phyloP scores from a whole-genome alignment of 2,797 vertebrate species.

The Dryobates pubescens region DNA sequence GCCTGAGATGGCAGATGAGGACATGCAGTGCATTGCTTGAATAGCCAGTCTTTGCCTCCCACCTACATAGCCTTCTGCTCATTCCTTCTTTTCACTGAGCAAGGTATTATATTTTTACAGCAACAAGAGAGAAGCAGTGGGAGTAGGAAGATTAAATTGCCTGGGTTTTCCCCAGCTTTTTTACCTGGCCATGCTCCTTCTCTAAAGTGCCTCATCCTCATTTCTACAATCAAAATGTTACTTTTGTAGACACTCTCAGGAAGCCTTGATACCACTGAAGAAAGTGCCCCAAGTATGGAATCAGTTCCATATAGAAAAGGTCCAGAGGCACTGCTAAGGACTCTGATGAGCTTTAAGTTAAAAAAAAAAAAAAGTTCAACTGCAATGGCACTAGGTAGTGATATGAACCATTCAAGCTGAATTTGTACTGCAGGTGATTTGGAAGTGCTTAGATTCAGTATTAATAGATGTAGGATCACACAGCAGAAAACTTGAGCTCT shows the following conservation, averaged over 20 bases:
- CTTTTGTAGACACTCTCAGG: neutral
- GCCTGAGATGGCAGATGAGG: slow-evolving; percentile 47
- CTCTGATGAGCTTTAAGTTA: neutral
- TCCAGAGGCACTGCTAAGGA: neutral
- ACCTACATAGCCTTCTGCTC: slow-evolving; percentile 57
- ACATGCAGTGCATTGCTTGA: neutral
- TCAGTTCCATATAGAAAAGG: neutral
- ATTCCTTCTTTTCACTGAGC: neutral
- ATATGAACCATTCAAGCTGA: neutral
- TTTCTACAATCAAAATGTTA: slow-evolving; percentile 1
- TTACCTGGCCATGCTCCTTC: neutral
- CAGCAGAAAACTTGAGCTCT: neutral
- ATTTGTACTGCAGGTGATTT: neutral
- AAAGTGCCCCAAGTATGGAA: neutral
- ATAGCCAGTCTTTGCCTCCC: slow-evolving; percentile 42
- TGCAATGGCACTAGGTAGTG: neutral
- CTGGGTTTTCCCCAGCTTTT: slow-evolving; percentile 15
- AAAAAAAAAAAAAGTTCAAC: neutral
- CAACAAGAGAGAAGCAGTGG: slow-evolving; percentile 23
- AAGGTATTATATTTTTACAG: neutral
- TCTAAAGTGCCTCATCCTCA: neutral
- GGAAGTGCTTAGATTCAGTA: neutral
- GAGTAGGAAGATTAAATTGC: slow-evolving; percentile 10
- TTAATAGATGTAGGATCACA: neutral
- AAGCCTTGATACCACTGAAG: neutral